These are phyloP conservation scores for Lordiphosa fenestrarum DNA, from an alignment of 2,888 invertebrate species.

Conservation along the genomic window DNA sequence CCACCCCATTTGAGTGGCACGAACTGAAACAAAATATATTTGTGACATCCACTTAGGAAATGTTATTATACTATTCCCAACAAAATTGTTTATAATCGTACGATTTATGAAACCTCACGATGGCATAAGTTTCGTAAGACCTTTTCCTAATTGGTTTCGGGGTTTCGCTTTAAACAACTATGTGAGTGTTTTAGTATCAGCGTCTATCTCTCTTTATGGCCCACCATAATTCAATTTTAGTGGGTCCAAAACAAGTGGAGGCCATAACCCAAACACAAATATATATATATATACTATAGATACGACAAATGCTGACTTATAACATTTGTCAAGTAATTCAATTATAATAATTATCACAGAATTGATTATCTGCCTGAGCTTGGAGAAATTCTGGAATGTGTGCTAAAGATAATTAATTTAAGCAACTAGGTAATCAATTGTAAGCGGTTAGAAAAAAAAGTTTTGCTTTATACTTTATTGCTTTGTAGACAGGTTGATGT, in stretches of 20 bases:
- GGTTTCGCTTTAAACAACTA: too few species aligned
- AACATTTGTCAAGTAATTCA: too few species aligned
- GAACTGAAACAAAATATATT: constrained; percentile 20
- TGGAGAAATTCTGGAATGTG: too few species aligned
- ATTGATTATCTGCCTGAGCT: too few species aligned
- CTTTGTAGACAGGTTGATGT: constrained; percentile 5
- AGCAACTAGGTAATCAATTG: too few species aligned
- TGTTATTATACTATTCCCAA: constrained; percentile 26
- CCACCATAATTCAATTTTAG: constrained; percentile 28
- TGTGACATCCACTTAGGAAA: constrained; percentile 47
- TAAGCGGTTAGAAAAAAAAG: too few species aligned
- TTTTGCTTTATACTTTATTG: constrained; percentile 10
- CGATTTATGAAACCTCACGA: constrained; percentile 41
- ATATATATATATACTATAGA: neutral
- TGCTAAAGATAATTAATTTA: too few species aligned
- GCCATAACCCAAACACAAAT: constrained; percentile 5
- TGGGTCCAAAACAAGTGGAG: too few species aligned
- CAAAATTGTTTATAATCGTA: constrained; percentile 45
- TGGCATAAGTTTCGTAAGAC: constrained; percentile 26
- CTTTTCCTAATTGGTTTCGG: neutral
- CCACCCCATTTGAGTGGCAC: too few species aligned
- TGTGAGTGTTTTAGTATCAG: constrained; percentile 20
- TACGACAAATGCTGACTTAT: too few species aligned
- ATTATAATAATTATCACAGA: too few species aligned
- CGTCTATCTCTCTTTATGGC: constrained; percentile 22